phyloP scores from a whole-genome alignment of 1,140 invertebrate genomes.

The Hyles vespertilio region DNA sequence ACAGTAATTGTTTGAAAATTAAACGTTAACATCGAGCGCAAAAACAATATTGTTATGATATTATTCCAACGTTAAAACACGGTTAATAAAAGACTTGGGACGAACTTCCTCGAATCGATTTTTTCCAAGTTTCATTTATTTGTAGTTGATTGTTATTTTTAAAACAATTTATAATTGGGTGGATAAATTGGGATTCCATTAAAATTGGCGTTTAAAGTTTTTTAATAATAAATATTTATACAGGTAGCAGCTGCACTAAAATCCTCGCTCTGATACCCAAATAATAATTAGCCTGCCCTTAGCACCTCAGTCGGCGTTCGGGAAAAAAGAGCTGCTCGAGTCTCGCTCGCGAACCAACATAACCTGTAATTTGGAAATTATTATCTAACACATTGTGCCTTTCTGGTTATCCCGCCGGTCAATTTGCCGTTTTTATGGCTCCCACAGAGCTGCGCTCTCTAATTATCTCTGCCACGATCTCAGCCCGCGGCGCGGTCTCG shows the following conservation, averaged over 20 bases:
- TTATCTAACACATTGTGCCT: slow-evolving; percentile 76
- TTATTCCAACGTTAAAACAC: too few species aligned
- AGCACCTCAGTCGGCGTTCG: slow-evolving; percentile 64
- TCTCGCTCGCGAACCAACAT: slow-evolving; percentile 65
- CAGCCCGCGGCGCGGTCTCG: slow-evolving; percentile 47
- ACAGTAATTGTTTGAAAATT: too few species aligned
- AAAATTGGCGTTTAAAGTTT: slow-evolving; percentile 67
- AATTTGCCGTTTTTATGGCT: slow-evolving; percentile 75
- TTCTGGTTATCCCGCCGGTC: slow-evolving; percentile 75
- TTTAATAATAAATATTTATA: slow-evolving; percentile 74
- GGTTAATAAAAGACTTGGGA: too few species aligned
- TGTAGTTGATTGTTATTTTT: slow-evolving; percentile 1
- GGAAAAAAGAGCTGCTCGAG: slow-evolving; percentile 60
- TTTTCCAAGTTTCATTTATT: too few species aligned
- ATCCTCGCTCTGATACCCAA: slow-evolving; percentile 66
- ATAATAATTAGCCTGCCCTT: slow-evolving; percentile 74
- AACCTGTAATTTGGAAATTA: slow-evolving; percentile 76
- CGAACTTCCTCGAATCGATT: too few species aligned
- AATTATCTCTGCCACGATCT: slow-evolving; percentile 71
- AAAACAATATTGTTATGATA: too few species aligned
- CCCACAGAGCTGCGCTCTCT: slow-evolving; percentile 70
- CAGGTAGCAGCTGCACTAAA: slow-evolving; percentile 74
- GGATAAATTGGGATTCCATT: slow-evolving; percentile 42
- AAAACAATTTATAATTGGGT: slow-evolving; percentile 46
- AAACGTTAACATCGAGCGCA: too few species aligned